Evolutionary conservation across 1,140 invertebrate genomes (phyloP), one percentile per base, ranked within the genome.

Genomic region (Lordiphosa clarofinis): DNA sequence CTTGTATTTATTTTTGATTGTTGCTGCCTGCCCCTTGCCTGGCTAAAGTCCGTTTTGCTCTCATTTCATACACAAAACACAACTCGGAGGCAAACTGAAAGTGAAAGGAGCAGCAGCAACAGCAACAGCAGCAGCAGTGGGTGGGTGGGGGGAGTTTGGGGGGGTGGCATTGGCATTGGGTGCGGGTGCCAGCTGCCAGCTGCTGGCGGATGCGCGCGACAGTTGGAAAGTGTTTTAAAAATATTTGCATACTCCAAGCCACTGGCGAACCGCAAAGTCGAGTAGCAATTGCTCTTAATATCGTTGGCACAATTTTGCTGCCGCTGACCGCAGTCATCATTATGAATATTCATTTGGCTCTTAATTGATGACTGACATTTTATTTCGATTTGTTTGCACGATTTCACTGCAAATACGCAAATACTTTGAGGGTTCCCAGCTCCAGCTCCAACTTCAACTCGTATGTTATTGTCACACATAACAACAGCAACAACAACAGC

Each of bases 221-320:
- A 60, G 69, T 84, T 84, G 69, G 78, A 84, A 84, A 84, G 78
- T 84, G 55, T 73, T 82, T 68, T 52, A 21, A 48, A 84, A 76
- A 84, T 73, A 78, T 82, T 84, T 81, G 72, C 78, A 82, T 79
- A 73, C 36, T 54, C 42, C 38, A 7, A 9, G 42, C 37, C 36
- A n/a, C 56, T 43, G 44, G 11, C 36, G 12, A 28, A 15, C 13
- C 12, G 42, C 66, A 64, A 84, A 78, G 48, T 73, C 78, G 73
- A 78, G 78, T 78, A 84, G 78, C 78, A 84, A 67, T 84, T 84
- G 78, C 78, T 78, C 78, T 84, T 84, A 78, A 84, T 84, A 84
- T 78, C 46, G 46, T 40, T 84, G 78, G 78, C 78, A 82, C 78
- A 68, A 76, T 75, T 81, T 81, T 39, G 48, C 33, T 28, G 19